Percentiles rank a stretch among this genome's conserved stretches.
These are phyloP conservation scores for Drosophila testacea DNA, from an alignment of 2,888 invertebrate species.

Conservation along the genomic window DNA sequence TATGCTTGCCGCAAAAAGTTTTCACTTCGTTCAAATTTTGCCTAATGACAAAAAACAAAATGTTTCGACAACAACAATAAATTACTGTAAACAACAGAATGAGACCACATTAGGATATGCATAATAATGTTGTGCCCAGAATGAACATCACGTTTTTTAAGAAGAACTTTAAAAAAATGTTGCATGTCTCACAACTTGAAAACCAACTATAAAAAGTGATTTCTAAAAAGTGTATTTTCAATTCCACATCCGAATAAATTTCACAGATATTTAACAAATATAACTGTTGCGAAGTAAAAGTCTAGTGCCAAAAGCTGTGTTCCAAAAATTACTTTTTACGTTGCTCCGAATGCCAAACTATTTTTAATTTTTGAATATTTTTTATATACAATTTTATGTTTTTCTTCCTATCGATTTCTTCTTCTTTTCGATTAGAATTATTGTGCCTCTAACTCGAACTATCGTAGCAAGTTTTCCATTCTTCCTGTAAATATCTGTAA, in stretches of 20 bases:
- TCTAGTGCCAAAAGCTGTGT: no score
- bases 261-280: no score
- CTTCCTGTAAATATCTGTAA: no score
- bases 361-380: no score
- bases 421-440: no score
- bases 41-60: constrained; percentile 65
- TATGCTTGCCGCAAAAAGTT: constrained; percentile 70
- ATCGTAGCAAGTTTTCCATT: no score
- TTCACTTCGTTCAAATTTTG: constrained; percentile 42
- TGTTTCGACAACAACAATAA: constrained; percentile 55
- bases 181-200: not conserved
- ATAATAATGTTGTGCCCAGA: constrained; percentile 31
- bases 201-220: not conserved
- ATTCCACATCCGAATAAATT: not conserved
- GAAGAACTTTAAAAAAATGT: constrained; percentile 1
- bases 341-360: no score
- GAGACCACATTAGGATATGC: constrained; percentile 32
- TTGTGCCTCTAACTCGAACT: no score
- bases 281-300: no score
- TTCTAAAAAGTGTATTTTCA: not conserved
- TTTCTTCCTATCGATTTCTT: no score
- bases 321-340: no score
- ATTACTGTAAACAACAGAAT: constrained; percentile 48
- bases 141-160: constrained; percentile 17
- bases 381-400: no score